Percentiles rank a stretch among this genome's conserved stretches.
phyloP scores from a whole-genome alignment of 2,888 invertebrate genomes.

The Neocrepidodera transversa region DNA sequence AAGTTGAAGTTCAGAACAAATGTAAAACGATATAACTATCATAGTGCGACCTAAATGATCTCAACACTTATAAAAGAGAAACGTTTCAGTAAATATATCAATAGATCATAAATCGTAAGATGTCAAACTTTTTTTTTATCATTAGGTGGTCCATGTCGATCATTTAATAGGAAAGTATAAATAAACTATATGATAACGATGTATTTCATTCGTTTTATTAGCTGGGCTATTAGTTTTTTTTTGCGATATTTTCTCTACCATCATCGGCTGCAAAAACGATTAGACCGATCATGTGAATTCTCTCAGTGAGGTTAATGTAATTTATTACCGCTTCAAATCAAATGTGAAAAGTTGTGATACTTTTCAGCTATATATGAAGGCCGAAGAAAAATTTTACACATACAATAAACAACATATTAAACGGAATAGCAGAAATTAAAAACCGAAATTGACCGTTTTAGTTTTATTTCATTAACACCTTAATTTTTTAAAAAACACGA shows the following conservation, averaged over 20 bases:
- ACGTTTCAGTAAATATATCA: neutral
- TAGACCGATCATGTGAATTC: constrained; percentile 1
- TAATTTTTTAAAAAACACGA: no score
- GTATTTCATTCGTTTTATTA: neutral
- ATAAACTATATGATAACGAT: neutral
- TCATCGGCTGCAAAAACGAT: neutral
- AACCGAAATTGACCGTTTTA: no score
- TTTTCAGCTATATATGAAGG: no score
- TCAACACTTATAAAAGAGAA: no score
- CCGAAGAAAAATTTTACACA: no score
- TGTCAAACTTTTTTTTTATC: neutral
- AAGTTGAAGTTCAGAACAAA: no score
- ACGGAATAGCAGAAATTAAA: no score
- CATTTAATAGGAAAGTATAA: neutral
- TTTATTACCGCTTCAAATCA: constrained; percentile 19
- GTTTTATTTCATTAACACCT: no score
- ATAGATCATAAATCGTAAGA: neutral
- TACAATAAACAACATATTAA: no score
- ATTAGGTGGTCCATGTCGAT: neutral
- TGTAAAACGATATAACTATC: no score
- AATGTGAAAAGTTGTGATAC: constrained; percentile 30
- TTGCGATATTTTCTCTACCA: neutral
- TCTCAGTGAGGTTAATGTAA: constrained; percentile 1
- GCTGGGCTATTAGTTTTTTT: constrained; percentile 1
- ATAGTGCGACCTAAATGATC: no score